These are phyloP conservation scores for cat (Felis catus) DNA, from an alignment of 2,113 vertebrate species.

Conservation along the genomic window F.catus_Fca126_mat1.0 CM031422.1:58640501-58641000, in stretches of 20 bases:
- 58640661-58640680: neutral
- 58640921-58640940: neutral
- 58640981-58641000: neutral
- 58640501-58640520: neutral
- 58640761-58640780: neutral
- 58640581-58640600: neutral
- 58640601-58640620: neutral
- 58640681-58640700: neutral
- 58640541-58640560: neutral
- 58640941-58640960: neutral
- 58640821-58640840: neutral
- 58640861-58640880: neutral
- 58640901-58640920: neutral
- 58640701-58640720: neutral
- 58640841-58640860: neutral
- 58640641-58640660: neutral
- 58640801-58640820: neutral
- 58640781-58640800: neutral
- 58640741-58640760: neutral
- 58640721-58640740: neutral
- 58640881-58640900: neutral
- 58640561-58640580: constrained; percentile 19
- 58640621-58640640: neutral
- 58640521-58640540: neutral
- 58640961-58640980: neutral